These are phyloP conservation scores for Cacoxenus indagator DNA, from an alignment of 2,888 invertebrate genomes.

Conservation along the genomic window DNA sequence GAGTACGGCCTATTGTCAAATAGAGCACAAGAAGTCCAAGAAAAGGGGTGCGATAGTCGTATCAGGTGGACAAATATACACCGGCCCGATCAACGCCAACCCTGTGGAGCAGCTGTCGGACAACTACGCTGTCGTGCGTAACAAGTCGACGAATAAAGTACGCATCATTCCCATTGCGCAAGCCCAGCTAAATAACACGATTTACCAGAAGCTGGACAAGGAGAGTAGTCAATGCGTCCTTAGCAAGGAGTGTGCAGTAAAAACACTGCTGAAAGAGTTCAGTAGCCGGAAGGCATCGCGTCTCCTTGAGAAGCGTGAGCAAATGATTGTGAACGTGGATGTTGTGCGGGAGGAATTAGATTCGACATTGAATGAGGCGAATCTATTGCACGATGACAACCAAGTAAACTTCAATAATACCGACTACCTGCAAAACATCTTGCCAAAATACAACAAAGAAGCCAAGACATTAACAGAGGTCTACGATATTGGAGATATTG, in stretches of 20 bases:
- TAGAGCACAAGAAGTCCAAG: conserved; percentile 31
- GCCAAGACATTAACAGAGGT: conserved; percentile 58
- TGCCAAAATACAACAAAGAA: conserved; percentile 58
- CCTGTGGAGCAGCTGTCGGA: conserved; percentile 45
- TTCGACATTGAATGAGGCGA: conserved; percentile 51
- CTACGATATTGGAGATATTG: conserved; percentile 59
- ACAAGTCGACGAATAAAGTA: conserved; percentile 64
- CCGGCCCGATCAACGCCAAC: conserved; percentile 45
- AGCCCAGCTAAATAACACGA: conserved; percentile 56
- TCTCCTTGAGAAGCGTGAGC: conserved; percentile 50
- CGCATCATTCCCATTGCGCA: conserved; percentile 62
- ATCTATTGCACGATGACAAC: conserved; percentile 26
- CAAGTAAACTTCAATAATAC: conserved; percentile 41
- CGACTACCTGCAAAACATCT: conserved; percentile 49
- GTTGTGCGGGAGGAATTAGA: conserved; percentile 62
- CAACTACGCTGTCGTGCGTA: conserved; percentile 63
- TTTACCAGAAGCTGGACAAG: conserved; percentile 53
- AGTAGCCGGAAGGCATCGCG: conserved; percentile 64
- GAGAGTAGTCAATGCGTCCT: conserved; percentile 33
- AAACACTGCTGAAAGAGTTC: conserved; percentile 59
- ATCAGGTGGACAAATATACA: conserved; percentile 53
- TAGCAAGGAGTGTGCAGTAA: conserved; percentile 46
- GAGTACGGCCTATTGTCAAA: conserved; percentile 43
- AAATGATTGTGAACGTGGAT: conserved; percentile 64
- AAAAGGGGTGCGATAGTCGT: conserved; percentile 50